These are phyloP conservation scores for Silvanus unidentatus DNA, from an alignment of 2,888 invertebrate genomes.

Conservation along the genomic window DNA sequence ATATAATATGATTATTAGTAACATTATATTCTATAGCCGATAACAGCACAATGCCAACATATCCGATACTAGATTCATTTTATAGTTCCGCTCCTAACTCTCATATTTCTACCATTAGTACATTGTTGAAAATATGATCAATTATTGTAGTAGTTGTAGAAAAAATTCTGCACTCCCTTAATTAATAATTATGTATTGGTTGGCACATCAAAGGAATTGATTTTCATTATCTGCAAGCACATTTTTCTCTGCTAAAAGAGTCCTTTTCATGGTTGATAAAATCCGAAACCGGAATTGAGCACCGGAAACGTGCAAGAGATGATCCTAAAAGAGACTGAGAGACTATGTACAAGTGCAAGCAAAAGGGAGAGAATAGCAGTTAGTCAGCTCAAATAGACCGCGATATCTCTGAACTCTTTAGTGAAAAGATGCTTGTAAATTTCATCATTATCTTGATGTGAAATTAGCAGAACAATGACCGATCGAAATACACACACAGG, in stretches of 20 bases:
- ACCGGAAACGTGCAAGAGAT: constrained; percentile 25
- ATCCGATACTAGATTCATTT: constrained; percentile 28
- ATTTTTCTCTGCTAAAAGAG: constrained; percentile 4
- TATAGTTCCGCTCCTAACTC: too few relatives aligned
- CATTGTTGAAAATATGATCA: too few relatives aligned
- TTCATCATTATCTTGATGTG: constrained; percentile 33
- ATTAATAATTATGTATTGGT: too few relatives aligned
- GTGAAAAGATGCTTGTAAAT: constrained; percentile 22
- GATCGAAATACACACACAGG: constrained; percentile 35
- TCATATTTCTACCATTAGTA: too few relatives aligned
- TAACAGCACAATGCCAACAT: constrained; percentile 40
- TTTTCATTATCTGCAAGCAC: neutral
- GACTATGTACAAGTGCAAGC: too few relatives aligned
- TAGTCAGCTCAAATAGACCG: constrained; percentile 32
- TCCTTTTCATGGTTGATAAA: too few relatives aligned
- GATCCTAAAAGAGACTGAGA: constrained; percentile 19
- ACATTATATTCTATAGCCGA: constrained; percentile 32
- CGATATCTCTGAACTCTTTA: constrained; percentile 20
- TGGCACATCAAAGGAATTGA: neutral
- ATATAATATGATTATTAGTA: constrained; percentile 37
- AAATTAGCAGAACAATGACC: constrained; percentile 42
- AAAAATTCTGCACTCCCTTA: too few relatives aligned
- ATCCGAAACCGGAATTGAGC: too few relatives aligned
- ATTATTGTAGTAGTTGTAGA: too few relatives aligned
- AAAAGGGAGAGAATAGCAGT: too few relatives aligned